Conservation (phyloP, 2,113 vertebrate species). For the Loxodonta africana region DNA sequence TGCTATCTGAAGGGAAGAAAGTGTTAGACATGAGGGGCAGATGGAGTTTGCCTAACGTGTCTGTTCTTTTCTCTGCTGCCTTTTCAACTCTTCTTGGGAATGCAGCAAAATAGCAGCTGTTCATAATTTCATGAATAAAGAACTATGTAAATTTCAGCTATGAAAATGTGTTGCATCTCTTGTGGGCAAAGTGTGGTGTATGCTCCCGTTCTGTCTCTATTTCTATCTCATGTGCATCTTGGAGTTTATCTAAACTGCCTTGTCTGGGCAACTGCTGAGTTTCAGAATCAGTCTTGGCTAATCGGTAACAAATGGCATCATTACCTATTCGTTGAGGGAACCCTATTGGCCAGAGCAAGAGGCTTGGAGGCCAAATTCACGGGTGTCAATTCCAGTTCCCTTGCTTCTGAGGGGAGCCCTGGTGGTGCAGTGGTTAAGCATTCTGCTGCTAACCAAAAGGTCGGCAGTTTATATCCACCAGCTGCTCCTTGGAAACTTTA, state of each 20-base stretch:
- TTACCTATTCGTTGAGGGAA: not conserved
- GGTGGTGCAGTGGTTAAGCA: too few relatives aligned
- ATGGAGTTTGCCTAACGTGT: slow-evolving; percentile 91
- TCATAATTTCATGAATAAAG: slow-evolving; percentile 92
- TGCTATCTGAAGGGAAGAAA: slow-evolving; percentile 86
- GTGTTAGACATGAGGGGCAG: slow-evolving; percentile 90
- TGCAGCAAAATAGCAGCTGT: slow-evolving; percentile 91
- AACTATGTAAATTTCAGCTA: slow-evolving; percentile 90
- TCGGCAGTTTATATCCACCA: too few relatives aligned
- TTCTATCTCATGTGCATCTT: slow-evolving; percentile 25
- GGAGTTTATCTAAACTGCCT: not conserved
- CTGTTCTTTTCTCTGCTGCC: slow-evolving; percentile 89
- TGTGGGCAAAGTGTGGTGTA: slow-evolving; percentile 63
- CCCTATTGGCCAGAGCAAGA: not conserved
- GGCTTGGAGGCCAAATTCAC: not conserved
- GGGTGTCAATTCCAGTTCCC: not conserved
- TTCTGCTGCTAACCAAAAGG: too few relatives aligned
- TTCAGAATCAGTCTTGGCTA: not conserved
- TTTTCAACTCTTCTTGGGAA: slow-evolving; percentile 90
- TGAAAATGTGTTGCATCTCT: slow-evolving; percentile 88
- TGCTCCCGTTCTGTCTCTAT: slow-evolving; percentile 49
- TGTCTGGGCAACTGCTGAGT: not conserved
- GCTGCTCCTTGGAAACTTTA: too few relatives aligned
- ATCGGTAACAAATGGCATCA: not conserved
- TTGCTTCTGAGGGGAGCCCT: not conserved